Percentiles rank a stretch among this genome's conserved stretches.
phyloP scores from a whole-genome alignment of 1,140 invertebrate species.

The Zaprionus davidi region DNA sequence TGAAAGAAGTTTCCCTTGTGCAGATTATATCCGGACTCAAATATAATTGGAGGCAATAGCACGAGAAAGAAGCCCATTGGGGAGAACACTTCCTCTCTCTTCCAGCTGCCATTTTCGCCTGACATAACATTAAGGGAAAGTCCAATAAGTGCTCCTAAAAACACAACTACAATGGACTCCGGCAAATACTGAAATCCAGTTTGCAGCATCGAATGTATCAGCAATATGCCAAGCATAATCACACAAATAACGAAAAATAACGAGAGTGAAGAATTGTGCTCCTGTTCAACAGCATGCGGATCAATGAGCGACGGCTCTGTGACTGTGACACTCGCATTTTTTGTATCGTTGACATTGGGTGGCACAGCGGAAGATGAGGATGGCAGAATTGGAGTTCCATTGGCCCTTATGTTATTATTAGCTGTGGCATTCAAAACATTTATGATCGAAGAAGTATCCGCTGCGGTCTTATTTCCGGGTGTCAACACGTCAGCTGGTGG shows the following conservation, averaged over 20 bases:
- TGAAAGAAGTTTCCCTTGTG: slow-evolving; percentile 99
- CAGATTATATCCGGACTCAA: slow-evolving; percentile 99
- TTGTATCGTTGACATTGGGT: slow-evolving; percentile 19
- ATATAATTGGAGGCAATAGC: slow-evolving; percentile 98
- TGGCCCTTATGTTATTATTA: background rate
- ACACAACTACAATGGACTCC: slow-evolving; percentile 98
- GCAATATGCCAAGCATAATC: slow-evolving; percentile 94
- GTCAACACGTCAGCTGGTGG: background rate
- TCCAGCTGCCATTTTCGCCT: slow-evolving; percentile 95
- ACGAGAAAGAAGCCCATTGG: slow-evolving; percentile 99
- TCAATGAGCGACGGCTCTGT: slow-evolving; percentile 85
- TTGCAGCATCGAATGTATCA: slow-evolving; percentile 97
- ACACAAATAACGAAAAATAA: slow-evolving; percentile 98
- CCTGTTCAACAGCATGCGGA: slow-evolving; percentile 95
- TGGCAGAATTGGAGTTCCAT: background rate
- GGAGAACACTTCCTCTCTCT: slow-evolving; percentile 98
- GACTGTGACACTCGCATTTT: slow-evolving; percentile 49
- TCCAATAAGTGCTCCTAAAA: slow-evolving; percentile 96
- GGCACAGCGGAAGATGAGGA: background rate
- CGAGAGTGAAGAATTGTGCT: slow-evolving; percentile 97
- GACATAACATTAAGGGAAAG: slow-evolving; percentile 96
- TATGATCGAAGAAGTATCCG: background rate
- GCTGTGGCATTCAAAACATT: background rate
- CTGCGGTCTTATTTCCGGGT: background rate
- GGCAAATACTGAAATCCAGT: slow-evolving; percentile 98